These are phyloP conservation scores for Drosophila neotestacea DNA, from an alignment of 2,888 invertebrate species.

Conservation along the genomic window DNA sequence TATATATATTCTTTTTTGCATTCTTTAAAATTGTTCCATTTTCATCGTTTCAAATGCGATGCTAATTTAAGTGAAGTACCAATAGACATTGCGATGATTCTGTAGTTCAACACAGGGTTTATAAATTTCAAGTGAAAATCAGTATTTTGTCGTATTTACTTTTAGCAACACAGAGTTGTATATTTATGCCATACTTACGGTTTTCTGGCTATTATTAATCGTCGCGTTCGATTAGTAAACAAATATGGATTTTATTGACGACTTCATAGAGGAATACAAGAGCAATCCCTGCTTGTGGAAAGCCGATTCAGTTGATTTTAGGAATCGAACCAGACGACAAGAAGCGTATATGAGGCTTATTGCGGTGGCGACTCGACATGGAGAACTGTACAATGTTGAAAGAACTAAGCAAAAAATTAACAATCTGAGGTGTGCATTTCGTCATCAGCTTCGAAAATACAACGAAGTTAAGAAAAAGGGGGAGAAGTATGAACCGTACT, in stretches of 20 bases:
- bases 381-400: slow-evolving; percentile 84
- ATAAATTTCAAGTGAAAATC: slow-evolving; percentile 15
- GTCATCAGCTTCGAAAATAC: slow-evolving; percentile 84
- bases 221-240: slow-evolving; percentile 50
- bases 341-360: slow-evolving; percentile 84
- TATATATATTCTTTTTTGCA: neutral
- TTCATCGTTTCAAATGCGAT: neutral
- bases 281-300: slow-evolving; percentile 85
- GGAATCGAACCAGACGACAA: slow-evolving; percentile 83
- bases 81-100: slow-evolving; percentile 11
- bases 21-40: slow-evolving; percentile 2
- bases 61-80: neutral
- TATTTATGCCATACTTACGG: slow-evolving; percentile 42
- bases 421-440: slow-evolving; percentile 84
- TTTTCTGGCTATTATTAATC: slow-evolving; percentile 32
- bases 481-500: slow-evolving; percentile 84
- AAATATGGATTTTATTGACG: slow-evolving; percentile 84
- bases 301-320: slow-evolving; percentile 83
- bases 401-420: slow-evolving; percentile 85
- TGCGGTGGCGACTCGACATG: slow-evolving; percentile 84
- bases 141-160: slow-evolving; percentile 27
- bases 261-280: slow-evolving; percentile 84
- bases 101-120: slow-evolving; percentile 9
- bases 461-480: slow-evolving; percentile 84
- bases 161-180: slow-evolving; percentile 32